phyloP scores from a whole-genome alignment of 2,888 invertebrate species.

The Phalangium opilio region DNA sequence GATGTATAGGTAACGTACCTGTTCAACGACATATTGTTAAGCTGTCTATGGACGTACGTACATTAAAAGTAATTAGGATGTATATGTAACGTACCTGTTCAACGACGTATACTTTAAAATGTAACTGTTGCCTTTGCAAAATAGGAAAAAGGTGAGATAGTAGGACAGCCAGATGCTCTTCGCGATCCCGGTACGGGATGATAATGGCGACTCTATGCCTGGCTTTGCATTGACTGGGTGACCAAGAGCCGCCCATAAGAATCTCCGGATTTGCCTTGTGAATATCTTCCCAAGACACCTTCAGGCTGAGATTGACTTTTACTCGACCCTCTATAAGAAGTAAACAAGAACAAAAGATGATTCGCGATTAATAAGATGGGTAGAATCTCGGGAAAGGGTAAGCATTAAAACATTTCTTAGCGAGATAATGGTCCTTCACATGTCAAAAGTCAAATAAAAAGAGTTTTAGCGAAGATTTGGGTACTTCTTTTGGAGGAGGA shows the following conservation, averaged over 20 bases:
- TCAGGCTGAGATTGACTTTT: no score
- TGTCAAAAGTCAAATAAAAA: no score
- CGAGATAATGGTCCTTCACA: no score
- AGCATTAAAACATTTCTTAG: no score
- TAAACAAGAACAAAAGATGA: no score
- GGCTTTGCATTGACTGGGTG: constrained; percentile 19
- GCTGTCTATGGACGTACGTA: no score
- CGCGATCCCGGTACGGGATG: constrained; percentile 33
- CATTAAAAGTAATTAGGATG: no score
- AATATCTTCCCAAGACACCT: not conserved
- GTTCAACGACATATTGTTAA: constrained; percentile 40
- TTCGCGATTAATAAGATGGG: no score
- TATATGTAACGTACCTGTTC: constrained; percentile 34
- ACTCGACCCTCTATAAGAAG: no score
- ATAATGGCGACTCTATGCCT: constrained; percentile 27
- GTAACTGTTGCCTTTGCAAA: constrained; percentile 36
- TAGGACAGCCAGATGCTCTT: constrained; percentile 34
- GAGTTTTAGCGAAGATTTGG: no score
- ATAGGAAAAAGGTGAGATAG: constrained; percentile 37
- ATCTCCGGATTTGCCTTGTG: not conserved
- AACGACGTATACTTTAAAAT: constrained; percentile 37
- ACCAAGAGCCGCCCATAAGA: constrained; percentile 4
- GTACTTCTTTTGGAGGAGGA: no score
- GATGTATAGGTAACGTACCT: constrained; percentile 26
- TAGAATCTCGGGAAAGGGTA: no score